Percentiles rank a stretch among this genome's conserved stretches.
Conservation (phyloP, 2,888 invertebrate species). For the Sphaerophoria taeniata region DNA sequence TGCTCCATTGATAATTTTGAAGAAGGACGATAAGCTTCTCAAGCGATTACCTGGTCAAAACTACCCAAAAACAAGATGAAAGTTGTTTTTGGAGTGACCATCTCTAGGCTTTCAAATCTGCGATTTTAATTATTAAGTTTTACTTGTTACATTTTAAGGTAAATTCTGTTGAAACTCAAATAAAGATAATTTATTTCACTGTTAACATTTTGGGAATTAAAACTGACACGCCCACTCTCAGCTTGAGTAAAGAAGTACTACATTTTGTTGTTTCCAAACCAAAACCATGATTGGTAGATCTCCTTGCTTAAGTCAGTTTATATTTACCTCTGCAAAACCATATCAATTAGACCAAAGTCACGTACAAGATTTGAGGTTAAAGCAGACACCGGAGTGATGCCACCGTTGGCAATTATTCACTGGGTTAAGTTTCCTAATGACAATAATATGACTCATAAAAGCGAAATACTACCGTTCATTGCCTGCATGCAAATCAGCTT, state of each 20-base stretch:
- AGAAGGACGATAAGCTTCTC: slow-evolving; percentile 23
- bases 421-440: slow-evolving; percentile 33
- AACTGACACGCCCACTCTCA: no score
- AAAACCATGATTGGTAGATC: no score
- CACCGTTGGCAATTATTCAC: slow-evolving; percentile 23
- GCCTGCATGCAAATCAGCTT: background rate
- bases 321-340: no score
- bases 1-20: slow-evolving; percentile 40
- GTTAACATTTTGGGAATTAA: no score
- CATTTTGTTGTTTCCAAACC: no score
- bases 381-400: slow-evolving; percentile 19
- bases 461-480: slow-evolving; percentile 22
- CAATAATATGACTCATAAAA: slow-evolving; percentile 36
- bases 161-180: slow-evolving; percentile 45
- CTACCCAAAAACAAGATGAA: slow-evolving; percentile 44
- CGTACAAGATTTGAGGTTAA: slow-evolving; percentile 21
- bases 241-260: no score
- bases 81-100: no score
- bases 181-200: slow-evolving; percentile 14
- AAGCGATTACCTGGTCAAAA: slow-evolving; percentile 36
- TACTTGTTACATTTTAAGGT: slow-evolving; percentile 15
- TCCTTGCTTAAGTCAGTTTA: no score
- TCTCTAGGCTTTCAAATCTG: no score
- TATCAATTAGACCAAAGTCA: background rate
- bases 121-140: background rate